Base-by-base conservation (phyloP, 2,797 vertebrate species). In the Hypotaenidia philippensis region DNA sequence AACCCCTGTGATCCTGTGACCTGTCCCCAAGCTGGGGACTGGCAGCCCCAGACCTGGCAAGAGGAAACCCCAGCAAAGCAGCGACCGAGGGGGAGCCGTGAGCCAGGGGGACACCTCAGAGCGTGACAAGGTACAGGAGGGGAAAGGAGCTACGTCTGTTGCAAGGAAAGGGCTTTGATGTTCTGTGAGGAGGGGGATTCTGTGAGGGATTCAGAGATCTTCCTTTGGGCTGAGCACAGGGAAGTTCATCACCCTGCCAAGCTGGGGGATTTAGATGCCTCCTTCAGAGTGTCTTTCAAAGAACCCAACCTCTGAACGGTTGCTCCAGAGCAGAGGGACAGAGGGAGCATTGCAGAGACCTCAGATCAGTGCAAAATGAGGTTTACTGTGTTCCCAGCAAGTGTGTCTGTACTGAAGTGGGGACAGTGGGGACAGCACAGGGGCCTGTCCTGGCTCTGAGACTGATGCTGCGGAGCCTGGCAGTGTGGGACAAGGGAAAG, bases 221-320 rank as follows among this genome's bases (percentile, higher is more conserved):
- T 76, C 5, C 29, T 81, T 78, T 50, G 53, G 31, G 32, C 56
- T 60, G 41, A 95, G 31, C 79, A 44, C 77, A 90, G 89, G 83
- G 91, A 57, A 89, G 94, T 90, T 61, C 57, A 69, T 83, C 75
- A 76, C n/a, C 6, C 22, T 90, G 56, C 68, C 70, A 38, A 22
- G 52, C 26, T 34, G n/a, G 31, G 49, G 82, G 80, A 92, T 82
- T 84, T 71, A 79, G 86, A 84, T n/a, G 44, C n/a, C 53, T 83
- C 59, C 55, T 70, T 59, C 64, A 44, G 25, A 79, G 34, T 45
- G 29, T 79, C 50, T 78, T 89, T 61, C 70, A 93, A 87, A 85
- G 41, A 91, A 93, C 87, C 16, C 3, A 1, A 1, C 38, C 61
- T 93, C 69, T 68, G 83, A 87, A 75, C n/a, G 79, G 34, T 72